phyloP scores from a whole-genome alignment of 2,113 vertebrate species.

The Anarrhichthys ocellatus region DNA sequence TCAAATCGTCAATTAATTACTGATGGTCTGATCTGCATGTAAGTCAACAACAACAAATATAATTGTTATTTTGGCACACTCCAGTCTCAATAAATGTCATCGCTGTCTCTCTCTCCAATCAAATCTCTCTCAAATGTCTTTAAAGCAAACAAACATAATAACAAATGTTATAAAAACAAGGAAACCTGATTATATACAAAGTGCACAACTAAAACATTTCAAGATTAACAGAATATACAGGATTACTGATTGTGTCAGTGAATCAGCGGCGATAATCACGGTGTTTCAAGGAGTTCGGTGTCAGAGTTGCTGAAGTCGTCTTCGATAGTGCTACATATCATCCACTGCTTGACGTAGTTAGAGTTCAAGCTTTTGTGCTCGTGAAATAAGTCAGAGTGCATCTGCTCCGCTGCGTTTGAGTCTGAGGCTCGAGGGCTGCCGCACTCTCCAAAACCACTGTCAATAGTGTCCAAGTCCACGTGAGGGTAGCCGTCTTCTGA shows the following conservation, averaged over 20 bases:
- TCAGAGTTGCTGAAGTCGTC: conserved; percentile 29
- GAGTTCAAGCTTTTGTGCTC: conserved; percentile 78
- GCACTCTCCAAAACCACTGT: conserved; percentile 94
- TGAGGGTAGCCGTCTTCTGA: conserved; percentile 87
- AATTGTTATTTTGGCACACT: background rate
- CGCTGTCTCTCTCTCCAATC: background rate
- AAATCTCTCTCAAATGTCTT: background rate
- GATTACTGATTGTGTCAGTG: background rate
- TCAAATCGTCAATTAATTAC: background rate
- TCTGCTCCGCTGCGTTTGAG: conserved; percentile 72
- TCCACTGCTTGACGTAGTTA: conserved; percentile 95
- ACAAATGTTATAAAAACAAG: background rate
- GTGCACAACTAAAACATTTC: conserved; percentile 6
- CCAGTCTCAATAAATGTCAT: background rate
- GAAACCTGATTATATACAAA: background rate
- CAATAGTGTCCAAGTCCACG: conserved; percentile 93
- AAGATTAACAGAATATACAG: background rate
- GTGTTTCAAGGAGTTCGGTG: background rate
- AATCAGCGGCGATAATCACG: background rate
- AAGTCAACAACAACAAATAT: background rate
- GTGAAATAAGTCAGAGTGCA: conserved; percentile 45
- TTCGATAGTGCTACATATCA: conserved; percentile 70
- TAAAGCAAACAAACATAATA: background rate
- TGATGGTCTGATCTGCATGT: background rate
- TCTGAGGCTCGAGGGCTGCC: conserved; percentile 87